A percentile compares a stretch with the other conserved stretches of the same genome.
phyloP scores from a whole-genome alignment of 1,140 invertebrate species.

The Lamellibrachia luymesi region DNA sequence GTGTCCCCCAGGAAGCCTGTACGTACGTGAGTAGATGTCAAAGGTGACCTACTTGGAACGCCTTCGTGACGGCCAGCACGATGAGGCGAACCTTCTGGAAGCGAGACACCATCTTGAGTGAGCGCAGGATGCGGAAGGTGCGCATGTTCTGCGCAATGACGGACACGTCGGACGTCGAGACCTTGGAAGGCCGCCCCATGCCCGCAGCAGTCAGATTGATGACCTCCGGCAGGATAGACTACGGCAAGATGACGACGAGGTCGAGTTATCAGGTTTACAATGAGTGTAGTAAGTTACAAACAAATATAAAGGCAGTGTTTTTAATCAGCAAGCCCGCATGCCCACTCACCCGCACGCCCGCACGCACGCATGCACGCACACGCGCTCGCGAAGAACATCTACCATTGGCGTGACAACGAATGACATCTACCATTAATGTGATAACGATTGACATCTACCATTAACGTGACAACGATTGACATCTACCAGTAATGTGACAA shows the following conservation, averaged over 20 bases:
- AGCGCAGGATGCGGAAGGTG: slow-evolving; percentile 38
- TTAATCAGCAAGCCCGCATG: too few species aligned
- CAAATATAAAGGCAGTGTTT: too few species aligned
- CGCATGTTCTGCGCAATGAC: slow-evolving; percentile 35
- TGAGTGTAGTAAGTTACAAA: background rate
- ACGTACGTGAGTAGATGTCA: background rate
- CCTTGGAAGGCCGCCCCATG: background rate
- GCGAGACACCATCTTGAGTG: slow-evolving; percentile 42
- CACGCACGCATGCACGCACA: too few species aligned
- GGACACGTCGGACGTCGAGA: slow-evolving; percentile 12
- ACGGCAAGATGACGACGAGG: background rate
- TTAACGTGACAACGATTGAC: background rate
- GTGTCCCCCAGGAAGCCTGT: too few species aligned
- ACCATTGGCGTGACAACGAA: background rate
- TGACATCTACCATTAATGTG: background rate
- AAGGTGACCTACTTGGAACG: slow-evolving; percentile 28
- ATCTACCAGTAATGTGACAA: background rate
- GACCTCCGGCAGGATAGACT: background rate
- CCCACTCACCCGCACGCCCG: too few species aligned
- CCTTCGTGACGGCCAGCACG: slow-evolving; percentile 35
- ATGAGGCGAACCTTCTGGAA: slow-evolving; percentile 39
- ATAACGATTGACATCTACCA: background rate
- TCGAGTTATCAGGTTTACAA: background rate
- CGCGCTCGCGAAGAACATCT: background rate
- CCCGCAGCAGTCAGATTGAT: background rate